These are phyloP conservation scores for Scrobipalpa costella DNA, from an alignment of 2,888 invertebrate genomes.

Conservation along the genomic window DNA sequence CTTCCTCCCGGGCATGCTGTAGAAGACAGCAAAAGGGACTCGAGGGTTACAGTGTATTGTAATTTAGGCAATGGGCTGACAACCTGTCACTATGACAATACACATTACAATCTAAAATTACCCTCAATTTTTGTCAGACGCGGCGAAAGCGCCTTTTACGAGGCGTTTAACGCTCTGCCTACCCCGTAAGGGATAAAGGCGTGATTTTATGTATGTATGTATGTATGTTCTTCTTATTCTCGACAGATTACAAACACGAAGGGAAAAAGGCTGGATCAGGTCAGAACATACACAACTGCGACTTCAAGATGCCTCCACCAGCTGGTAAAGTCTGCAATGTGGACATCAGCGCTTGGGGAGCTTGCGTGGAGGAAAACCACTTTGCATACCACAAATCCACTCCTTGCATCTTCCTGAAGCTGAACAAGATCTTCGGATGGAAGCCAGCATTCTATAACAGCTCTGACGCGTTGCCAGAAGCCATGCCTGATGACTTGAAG, in stretches of 20 bases:
- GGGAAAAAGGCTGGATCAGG: conserved; percentile 87
- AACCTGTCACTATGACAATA: too few relatives aligned
- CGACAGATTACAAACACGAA: conserved; percentile 87
- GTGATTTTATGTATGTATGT: too few relatives aligned
- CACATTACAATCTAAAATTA: too few relatives aligned
- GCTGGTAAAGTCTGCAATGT: conserved; percentile 93
- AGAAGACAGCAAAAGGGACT: too few relatives aligned
- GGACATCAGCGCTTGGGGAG: conserved; percentile 89
- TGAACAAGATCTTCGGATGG: conserved; percentile 98
- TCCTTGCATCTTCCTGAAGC: conserved; percentile 96
- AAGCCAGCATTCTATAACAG: conserved; percentile 90
- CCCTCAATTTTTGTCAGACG: too few relatives aligned
- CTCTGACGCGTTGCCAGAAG: conserved; percentile 83
- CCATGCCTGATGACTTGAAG: conserved; percentile 88
- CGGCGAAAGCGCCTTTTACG: too few relatives aligned
- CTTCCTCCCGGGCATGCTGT: too few relatives aligned
- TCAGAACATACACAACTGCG: conserved; percentile 88
- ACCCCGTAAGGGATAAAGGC: too few relatives aligned
- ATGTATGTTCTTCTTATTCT: too few relatives aligned
- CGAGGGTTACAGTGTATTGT: too few relatives aligned
- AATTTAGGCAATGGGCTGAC: too few relatives aligned
- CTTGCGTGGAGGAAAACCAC: conserved; percentile 90
- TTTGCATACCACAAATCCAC: conserved; percentile 95
- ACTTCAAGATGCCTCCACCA: conserved; percentile 85
- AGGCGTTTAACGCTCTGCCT: too few relatives aligned